Percentiles rank a stretch among this genome's conserved stretches.
phyloP scores from a whole-genome alignment of 2,113 vertebrate genomes.

The Elephantulus edwardii region DNA sequence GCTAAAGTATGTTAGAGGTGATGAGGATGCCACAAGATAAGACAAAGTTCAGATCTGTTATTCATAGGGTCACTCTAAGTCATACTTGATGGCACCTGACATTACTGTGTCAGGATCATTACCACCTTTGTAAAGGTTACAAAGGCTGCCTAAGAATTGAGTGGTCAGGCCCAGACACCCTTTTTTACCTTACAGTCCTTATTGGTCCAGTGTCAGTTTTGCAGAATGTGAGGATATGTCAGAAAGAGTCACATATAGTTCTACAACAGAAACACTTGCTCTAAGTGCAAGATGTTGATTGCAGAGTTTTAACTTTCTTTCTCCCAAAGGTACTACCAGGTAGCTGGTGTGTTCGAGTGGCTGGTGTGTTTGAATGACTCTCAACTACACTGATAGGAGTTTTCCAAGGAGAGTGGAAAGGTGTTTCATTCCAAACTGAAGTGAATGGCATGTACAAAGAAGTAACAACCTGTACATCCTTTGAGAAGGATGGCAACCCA shows the following conservation, averaged over 20 bases:
- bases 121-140: not conserved
- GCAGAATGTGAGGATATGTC: not conserved
- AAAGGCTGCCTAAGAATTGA: not conserved
- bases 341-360: not conserved
- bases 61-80: too few relatives aligned
- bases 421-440: conserved; percentile 1
- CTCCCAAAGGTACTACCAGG: not conserved
- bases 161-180: not conserved
- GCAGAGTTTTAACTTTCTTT: not conserved
- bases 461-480: too few relatives aligned
- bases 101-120: not conserved
- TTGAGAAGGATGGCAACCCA: not conserved
- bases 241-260: rapidly evolving
- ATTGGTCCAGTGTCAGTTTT: not conserved
- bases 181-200: too few relatives aligned
- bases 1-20: too few relatives aligned
- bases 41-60: too few relatives aligned
- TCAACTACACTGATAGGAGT: not conserved
- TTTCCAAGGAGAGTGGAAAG: not conserved
- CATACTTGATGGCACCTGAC: too few relatives aligned
- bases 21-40: too few relatives aligned
- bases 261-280: not conserved
- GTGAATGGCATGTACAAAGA: not conserved
- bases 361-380: not conserved
- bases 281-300: too few relatives aligned